Base-by-base conservation (phyloP, 2,797 vertebrate genomes). In the Lophotriccus pileatus region DNA sequence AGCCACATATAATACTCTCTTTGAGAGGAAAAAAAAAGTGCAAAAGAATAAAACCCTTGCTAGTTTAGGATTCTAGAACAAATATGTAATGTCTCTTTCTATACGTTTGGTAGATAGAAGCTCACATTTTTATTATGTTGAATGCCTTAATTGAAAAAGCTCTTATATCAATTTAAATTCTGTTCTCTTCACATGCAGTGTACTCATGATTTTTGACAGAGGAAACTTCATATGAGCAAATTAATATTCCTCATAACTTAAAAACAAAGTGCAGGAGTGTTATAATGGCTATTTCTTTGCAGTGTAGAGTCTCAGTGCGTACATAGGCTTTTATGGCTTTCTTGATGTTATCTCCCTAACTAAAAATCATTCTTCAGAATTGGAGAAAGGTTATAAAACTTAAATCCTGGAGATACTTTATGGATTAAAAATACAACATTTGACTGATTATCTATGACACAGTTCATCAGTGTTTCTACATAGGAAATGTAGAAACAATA, bases 321-420 rank as follows among this genome's bases (percentile, higher is more conserved):
- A 37, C 10, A 37, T 3, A 84, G 59, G 8, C 7, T 56, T 73
- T 72, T 72, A 14, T 16, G n/a, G 8, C 11, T 37, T 44, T 6
- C 1, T 2, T 63, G 64, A 68, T 73, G 3, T 68, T 60, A 34
- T 22, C 9, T 3, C 66, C 66, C 27, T 67, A 64, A 39, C 46
- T 32, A 30, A 34, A 7, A 16, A 3, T 2, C 50, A 15, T 13
- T n/a, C 46, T 67, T 27, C 7, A 44, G 11, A 7, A 36, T 17
- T 1, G 1, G 17, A 32, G 39, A 66, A 58, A 60, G 1, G 50
- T 14, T 0, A 28, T 8, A 70, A 43, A n/a, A 58, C 30, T 3
- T 49, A 62, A 78, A 74, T 58, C 10, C 30, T 46, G 19, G 6
- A 58, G 32, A 67, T 5, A 3, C 15, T 21, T 36, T 52, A 60